A percentile compares a stretch with the other conserved stretches of the same genome.
These are phyloP conservation scores for Brienomyrus brachyistius DNA, from an alignment of 2,113 vertebrate species.

Conservation along the genomic window DNA sequence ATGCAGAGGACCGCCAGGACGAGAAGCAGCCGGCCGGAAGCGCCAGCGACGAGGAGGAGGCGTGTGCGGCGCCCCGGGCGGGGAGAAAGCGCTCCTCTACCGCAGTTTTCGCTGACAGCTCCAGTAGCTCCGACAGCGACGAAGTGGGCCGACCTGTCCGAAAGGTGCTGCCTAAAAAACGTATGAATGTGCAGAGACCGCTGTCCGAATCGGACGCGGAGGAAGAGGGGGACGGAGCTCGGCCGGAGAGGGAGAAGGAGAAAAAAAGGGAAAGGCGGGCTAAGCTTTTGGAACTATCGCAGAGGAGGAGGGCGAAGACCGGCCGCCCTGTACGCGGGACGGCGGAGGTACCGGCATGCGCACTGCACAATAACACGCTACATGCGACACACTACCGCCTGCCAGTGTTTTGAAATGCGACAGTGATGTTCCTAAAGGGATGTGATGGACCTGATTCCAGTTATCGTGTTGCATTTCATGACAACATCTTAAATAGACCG, in stretches of 20 bases:
- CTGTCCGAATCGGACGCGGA: conserved; percentile 10
- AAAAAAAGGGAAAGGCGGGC: conserved; percentile 7
- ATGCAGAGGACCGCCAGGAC: background rate
- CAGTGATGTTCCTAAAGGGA: background rate
- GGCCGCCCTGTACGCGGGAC: background rate
- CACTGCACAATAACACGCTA: background rate
- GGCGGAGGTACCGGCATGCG: background rate
- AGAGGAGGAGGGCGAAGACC: background rate
- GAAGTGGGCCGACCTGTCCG: background rate
- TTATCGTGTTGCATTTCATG: background rate
- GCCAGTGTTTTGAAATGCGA: background rate
- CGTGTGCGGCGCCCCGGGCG: background rate
- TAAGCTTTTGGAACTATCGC: conserved; percentile 14
- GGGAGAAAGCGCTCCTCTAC: background rate
- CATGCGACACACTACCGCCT: background rate
- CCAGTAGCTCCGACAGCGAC: conserved; percentile 18
- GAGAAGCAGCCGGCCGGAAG: background rate
- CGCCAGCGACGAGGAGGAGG: conserved; percentile 1
- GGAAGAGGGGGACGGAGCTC: background rate
- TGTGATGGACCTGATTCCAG: background rate
- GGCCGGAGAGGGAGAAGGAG: background rate
- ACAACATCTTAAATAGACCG: background rate
- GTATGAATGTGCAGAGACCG: background rate
- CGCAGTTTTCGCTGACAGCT: background rate
- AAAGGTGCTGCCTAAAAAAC: conserved; percentile 8